Percentiles rank a stretch among this genome's conserved stretches.
These are phyloP conservation scores for Xanthostigma xanthostigma DNA, from an alignment of 2,888 invertebrate genomes.

Conservation along the genomic window DNA sequence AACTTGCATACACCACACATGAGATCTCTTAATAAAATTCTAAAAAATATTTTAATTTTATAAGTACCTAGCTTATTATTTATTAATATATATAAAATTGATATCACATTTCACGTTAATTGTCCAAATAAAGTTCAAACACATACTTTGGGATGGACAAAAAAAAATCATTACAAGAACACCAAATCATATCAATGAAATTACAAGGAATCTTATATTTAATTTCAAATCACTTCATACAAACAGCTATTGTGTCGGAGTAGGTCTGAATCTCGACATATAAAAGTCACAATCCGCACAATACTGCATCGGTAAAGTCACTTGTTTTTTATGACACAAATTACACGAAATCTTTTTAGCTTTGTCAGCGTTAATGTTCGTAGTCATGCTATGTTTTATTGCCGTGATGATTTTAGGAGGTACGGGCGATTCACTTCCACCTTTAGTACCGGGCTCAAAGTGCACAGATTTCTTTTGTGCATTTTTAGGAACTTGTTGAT, in stretches of 20 bases:
- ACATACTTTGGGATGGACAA: no score
- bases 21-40: no score
- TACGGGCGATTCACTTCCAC: constrained; percentile 38
- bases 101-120: no score
- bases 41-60: no score
- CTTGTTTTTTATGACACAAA: constrained; percentile 73
- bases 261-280: constrained; percentile 69
- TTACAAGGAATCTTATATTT: no score
- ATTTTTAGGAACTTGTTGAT: constrained; percentile 28
- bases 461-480: constrained; percentile 51
- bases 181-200: no score
- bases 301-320: constrained; percentile 62
- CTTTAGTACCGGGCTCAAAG: constrained; percentile 58
- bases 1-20: no score
- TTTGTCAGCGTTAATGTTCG: constrained; percentile 22
- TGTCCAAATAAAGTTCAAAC: no score
- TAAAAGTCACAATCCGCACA: constrained; percentile 88
- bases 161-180: constrained; percentile 5
- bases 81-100: no score
- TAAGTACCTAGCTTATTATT: no score
- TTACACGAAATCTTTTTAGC: constrained; percentile 57
- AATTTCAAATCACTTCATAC: no score
- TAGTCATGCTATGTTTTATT: constrained; percentile 23
- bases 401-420: constrained; percentile 29
- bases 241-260: constrained; percentile 25